Conservation (phyloP, 2,888 invertebrate species). For the Camponotus fellah region DNA sequence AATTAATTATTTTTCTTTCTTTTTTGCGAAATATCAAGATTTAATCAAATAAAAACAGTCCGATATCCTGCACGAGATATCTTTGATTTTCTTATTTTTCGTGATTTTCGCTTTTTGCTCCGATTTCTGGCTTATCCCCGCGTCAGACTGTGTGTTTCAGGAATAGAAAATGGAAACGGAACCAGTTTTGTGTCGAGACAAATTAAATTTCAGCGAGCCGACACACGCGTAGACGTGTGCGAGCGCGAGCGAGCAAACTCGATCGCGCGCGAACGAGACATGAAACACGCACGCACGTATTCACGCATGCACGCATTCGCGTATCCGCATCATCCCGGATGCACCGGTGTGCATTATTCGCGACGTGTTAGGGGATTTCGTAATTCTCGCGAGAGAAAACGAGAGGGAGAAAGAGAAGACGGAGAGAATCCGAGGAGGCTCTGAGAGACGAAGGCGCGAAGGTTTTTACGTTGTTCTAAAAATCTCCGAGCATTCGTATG, state of each 20-base stretch:
- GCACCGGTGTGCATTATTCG: conserved; percentile 49
- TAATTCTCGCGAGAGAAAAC: conserved; percentile 47
- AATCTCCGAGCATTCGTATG: conserved; percentile 48
- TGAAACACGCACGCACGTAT: conserved; percentile 44
- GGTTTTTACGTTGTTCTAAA: conserved; percentile 54
- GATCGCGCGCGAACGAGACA: conserved; percentile 40
- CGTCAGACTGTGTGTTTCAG: conserved; percentile 29
- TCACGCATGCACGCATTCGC: conserved; percentile 32
- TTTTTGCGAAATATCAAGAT: neutral
- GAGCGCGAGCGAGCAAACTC: conserved; percentile 47
- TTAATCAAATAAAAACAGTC: neutral
- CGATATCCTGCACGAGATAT: neutral
- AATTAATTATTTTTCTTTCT: neutral
- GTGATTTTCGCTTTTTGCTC: conserved; percentile 35
- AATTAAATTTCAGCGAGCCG: conserved; percentile 51
- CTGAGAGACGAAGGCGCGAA: conserved; percentile 30
- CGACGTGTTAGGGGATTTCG: conserved; percentile 55
- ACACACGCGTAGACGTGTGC: conserved; percentile 16
- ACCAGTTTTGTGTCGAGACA: conserved; percentile 50
- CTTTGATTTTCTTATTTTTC: conserved; percentile 28
- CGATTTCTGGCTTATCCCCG: conserved; percentile 43
- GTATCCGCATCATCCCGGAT: conserved; percentile 52
- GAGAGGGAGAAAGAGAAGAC: conserved; percentile 20
- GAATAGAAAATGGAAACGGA: conserved; percentile 49
- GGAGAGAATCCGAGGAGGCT: conserved; percentile 38